Conservation (phyloP, 2,113 vertebrate genomes). For the Petrocephalus zakoni region DNA sequence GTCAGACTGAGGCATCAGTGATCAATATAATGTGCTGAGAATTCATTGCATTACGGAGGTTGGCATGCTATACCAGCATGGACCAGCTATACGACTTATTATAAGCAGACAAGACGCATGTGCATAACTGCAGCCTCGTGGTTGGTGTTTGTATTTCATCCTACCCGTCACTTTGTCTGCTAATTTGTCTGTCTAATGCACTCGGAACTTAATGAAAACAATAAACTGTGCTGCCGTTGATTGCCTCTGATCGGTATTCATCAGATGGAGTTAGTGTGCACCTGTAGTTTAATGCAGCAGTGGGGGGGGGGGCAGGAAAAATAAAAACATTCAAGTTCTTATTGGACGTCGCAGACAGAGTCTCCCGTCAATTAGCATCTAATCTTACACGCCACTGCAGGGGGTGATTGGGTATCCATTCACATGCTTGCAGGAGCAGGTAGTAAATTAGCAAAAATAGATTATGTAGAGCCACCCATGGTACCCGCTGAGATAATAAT, state of each 20-base stretch:
- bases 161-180: neutral
- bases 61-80: no score
- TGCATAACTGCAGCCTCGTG: neutral
- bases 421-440: neutral
- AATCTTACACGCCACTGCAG: neutral
- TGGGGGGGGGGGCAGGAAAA: neutral
- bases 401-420: neutral
- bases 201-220: conserved; percentile 1
- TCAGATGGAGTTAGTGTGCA: neutral
- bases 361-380: neutral
- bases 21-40: neutral
- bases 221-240: neutral
- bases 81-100: neutral
- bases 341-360: neutral
- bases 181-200: conserved; percentile 1
- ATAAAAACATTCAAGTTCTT: neutral
- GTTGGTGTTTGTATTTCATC: neutral
- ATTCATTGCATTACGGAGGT: neutral
- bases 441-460: neutral
- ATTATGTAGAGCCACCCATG: neutral
- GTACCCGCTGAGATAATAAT: neutral
- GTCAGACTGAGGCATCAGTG: neutral
- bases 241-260: neutral
- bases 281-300: neutral
- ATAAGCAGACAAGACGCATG: neutral